A percentile compares a stretch with the other conserved stretches of the same genome.
Evolutionary conservation across 2,888 invertebrate genomes (phyloP).

Genomic region (Noctua comes): DNA sequence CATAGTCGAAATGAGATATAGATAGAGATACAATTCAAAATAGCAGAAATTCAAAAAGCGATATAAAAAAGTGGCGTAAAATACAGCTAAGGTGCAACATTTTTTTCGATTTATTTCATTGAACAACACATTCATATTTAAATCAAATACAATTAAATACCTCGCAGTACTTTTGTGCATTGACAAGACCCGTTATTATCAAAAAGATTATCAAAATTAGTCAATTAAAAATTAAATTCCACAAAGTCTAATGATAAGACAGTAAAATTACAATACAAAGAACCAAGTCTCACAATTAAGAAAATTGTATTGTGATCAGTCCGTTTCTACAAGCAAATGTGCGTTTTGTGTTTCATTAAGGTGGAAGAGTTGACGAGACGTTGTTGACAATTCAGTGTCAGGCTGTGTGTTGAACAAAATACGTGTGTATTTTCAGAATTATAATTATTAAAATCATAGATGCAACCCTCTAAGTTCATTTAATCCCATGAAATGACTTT

Average conservation of each 20-base stretch:
- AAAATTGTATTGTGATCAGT: neutral
- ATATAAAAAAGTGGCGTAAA: neutral
- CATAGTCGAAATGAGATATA: neutral
- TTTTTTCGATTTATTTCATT: neutral
- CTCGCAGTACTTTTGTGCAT: neutral
- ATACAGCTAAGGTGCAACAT: neutral
- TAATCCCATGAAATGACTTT: neutral
- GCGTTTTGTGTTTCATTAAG: neutral
- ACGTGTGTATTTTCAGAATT: neutral
- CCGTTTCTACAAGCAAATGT: neutral
- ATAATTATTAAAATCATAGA: neutral
- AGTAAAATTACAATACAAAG: neutral
- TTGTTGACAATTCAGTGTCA: neutral
- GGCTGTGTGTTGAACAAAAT: neutral
- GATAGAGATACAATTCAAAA: neutral
- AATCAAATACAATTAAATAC: neutral
- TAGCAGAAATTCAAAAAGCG: neutral
- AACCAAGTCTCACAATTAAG: neutral
- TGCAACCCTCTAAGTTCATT: neutral
- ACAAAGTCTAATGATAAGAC: neutral
- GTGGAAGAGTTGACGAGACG: no score
- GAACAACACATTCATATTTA: neutral
- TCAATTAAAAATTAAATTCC: neutral
- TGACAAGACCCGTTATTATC: conserved; percentile 2
- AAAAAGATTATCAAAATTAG: neutral